Evolutionary conservation across 2,113 vertebrate species (phyloP), one percentile per base, ranked within the genome.

Genomic region (Butorides virescens): DNA sequence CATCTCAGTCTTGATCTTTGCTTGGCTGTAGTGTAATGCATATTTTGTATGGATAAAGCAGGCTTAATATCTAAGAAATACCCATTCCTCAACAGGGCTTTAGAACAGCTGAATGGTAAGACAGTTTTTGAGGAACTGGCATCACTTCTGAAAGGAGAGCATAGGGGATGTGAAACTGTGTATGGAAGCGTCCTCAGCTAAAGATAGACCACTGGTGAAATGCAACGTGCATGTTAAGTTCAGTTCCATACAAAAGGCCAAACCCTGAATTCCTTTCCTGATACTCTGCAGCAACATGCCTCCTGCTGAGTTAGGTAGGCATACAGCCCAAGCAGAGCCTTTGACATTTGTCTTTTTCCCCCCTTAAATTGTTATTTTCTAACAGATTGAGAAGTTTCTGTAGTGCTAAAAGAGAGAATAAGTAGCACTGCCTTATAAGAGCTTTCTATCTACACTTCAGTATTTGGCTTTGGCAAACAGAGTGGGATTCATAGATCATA

Each of bases 381-480:
- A 63, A 58, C 53, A 61, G 66, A 86, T 71, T 86, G 82, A 95
- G 78, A 92, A 83, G 37, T 90, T 86, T 77, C 67, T 66, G 37
- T 5, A 42, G 67, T 47, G 36, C 63, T 88, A 19, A 77, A 83
- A 18, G 25, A 62, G 55, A 75, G 29, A 91, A 75, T 25, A 90
- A 92, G 87, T 32, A 93, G 42, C 56, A 32, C 80, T 77, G 65
- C 39, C 39, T 92, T 75, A 23, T 2, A 63, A 71, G 63, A 86
- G 78, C 77, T 92, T 93, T 94, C 68, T 49, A 32, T 62, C 82
- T 59, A 30, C 50, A 29, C 82, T 85, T 59, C 1, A 32, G 66
- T 72, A 27, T 95, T 92, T 92, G 92, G n/a, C 88, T 92, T 90
- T 77, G 68, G 71, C 93, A 86, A 93, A 86, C 63, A 86, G 70